Percentiles rank a stretch among this genome's conserved stretches.
phyloP scores from a whole-genome alignment of 2,113 vertebrate species.

The Solea solea region DNA sequence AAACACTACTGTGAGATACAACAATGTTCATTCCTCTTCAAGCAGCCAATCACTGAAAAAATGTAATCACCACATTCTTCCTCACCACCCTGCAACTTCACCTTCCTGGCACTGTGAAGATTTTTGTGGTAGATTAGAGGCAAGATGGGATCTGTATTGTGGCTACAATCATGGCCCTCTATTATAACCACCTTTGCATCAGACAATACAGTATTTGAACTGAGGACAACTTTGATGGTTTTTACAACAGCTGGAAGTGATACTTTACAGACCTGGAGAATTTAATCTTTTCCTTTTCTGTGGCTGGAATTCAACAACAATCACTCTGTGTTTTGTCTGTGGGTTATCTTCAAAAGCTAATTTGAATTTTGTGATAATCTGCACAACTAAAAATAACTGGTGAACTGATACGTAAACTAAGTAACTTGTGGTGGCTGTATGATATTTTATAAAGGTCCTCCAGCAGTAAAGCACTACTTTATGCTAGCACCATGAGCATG shows the following conservation, averaged over 20 bases:
- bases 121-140: slow-evolving; percentile 66
- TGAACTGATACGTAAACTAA: neutral
- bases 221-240: slow-evolving; percentile 67
- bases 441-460: too few relatives aligned
- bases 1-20: neutral
- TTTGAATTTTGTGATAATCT: slow-evolving; percentile 41
- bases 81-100: slow-evolving; percentile 34
- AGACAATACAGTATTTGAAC: slow-evolving; percentile 74
- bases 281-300: slow-evolving; percentile 58
- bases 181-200: slow-evolving; percentile 71
- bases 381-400: neutral
- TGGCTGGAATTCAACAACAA: slow-evolving; percentile 63
- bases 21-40: slow-evolving; percentile 22
- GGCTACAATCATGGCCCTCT: slow-evolving; percentile 78
- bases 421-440: too few relatives aligned
- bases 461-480: too few relatives aligned
- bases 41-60: slow-evolving; percentile 28
- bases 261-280: slow-evolving; percentile 64
- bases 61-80: slow-evolving; percentile 54
- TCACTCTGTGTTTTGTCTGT: slow-evolving; percentile 70
- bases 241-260: slow-evolving; percentile 75
- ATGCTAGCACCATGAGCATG: too few relatives aligned
- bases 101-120: slow-evolving; percentile 51
- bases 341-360: slow-evolving; percentile 47
- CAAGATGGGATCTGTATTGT: slow-evolving; percentile 82